phyloP scores from a whole-genome alignment of 2,888 invertebrate genomes.

The Acrobasis suavella region DNA sequence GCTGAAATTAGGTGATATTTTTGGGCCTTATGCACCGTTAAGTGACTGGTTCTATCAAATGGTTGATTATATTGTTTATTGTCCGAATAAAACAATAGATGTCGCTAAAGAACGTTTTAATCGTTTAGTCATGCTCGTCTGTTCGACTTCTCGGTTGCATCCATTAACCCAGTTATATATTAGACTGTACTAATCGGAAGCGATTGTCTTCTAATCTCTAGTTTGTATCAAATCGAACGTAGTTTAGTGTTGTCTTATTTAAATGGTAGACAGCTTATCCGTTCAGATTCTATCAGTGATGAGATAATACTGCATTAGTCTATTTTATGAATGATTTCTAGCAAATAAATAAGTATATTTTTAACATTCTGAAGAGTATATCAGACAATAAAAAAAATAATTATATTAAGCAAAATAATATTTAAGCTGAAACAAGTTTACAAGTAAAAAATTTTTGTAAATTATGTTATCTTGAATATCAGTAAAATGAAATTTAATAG shows the following conservation, averaged over 20 bases:
- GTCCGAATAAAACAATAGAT: constrained; percentile 13
- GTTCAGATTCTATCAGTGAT: not conserved
- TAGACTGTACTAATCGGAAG: constrained; percentile 18
- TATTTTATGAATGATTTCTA: not conserved
- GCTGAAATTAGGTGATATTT: constrained; percentile 5
- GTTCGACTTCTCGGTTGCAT: constrained; percentile 1
- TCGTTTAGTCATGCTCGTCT: constrained; percentile 5
- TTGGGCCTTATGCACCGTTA: constrained; percentile 44
- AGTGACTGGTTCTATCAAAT: constrained; percentile 33
- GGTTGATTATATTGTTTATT: constrained; percentile 40
- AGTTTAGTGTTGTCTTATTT: not conserved
- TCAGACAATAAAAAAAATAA: too few species aligned
- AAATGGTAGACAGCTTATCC: constrained; percentile 3
- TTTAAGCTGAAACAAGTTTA: too few species aligned
- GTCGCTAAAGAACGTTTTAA: not conserved
- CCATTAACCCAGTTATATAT: constrained; percentile 20
- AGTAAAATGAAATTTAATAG: too few species aligned
- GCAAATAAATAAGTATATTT: not conserved
- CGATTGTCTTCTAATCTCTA: constrained; percentile 13
- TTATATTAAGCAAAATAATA: too few species aligned
- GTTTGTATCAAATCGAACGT: constrained; percentile 11
- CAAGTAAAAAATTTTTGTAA: too few species aligned
- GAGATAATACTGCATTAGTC: not conserved
- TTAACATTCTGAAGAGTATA: too few species aligned
- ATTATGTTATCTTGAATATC: too few species aligned